phyloP scores from a whole-genome alignment of 2,888 invertebrate genomes.

The Sturmia bella region DNA sequence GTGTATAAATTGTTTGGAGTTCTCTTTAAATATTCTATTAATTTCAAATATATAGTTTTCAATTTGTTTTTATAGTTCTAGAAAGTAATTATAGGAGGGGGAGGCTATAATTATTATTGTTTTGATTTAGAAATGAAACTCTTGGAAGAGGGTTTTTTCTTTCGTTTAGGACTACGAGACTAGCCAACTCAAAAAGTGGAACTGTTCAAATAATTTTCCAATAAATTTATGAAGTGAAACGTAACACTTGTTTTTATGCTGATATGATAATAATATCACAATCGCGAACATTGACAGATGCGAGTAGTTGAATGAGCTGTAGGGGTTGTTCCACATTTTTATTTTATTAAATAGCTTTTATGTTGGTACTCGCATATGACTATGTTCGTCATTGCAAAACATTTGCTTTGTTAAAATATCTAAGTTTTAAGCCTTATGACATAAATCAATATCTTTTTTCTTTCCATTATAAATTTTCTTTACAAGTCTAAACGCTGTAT shows the following conservation, averaged over 20 bases:
- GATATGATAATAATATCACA: no score
- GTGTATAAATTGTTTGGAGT: slow-evolving; percentile 30
- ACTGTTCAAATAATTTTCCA: no score
- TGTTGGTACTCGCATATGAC: no score
- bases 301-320: no score
- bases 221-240: no score
- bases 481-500: slow-evolving; percentile 68
- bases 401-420: neutral
- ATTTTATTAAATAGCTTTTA: no score
- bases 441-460: slow-evolving; percentile 45
- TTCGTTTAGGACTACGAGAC: neutral
- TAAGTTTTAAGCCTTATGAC: slow-evolving; percentile 51
- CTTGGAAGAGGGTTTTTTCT: slow-evolving; percentile 49
- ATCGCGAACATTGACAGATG: no score
- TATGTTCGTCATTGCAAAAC: neutral
- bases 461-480: slow-evolving; percentile 61
- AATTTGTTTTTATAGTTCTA: slow-evolving; percentile 26
- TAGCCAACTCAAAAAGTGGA: slow-evolving; percentile 14
- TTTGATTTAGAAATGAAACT: slow-evolving; percentile 66
- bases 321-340: no score
- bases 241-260: no score
- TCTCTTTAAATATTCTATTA: slow-evolving; percentile 18
- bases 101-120: slow-evolving; percentile 63
- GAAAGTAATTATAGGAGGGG: slow-evolving; percentile 31
- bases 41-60: slow-evolving; percentile 19